These are phyloP conservation scores for Phallusia fumigata DNA, from an alignment of 23 tunicate genomes.

Conservation along the genomic window DNA sequence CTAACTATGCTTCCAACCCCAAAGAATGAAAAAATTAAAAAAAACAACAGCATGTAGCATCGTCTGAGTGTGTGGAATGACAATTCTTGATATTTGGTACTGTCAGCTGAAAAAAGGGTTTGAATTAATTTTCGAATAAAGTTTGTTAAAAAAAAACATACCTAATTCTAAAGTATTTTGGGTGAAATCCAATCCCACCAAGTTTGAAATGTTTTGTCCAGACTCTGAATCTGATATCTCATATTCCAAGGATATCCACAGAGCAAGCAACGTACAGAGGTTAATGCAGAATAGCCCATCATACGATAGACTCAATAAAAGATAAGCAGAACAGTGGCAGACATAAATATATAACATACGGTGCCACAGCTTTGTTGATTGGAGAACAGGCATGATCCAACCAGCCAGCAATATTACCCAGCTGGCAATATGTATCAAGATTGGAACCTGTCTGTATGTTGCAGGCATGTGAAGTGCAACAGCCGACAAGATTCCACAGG, in stretches of 20 bases:
- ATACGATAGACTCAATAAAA: constrained; percentile 76
- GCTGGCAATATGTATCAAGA: constrained; percentile 49
- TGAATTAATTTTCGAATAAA: background rate
- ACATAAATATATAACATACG: constrained; percentile 42
- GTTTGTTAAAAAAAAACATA: background rate
- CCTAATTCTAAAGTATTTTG: constrained; percentile 24
- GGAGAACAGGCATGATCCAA: constrained; percentile 58
- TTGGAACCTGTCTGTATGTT: constrained; percentile 30
- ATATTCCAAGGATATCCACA: constrained; percentile 45
- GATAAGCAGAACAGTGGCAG: constrained; percentile 61
- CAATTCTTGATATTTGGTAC: background rate
- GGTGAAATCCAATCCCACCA: constrained; percentile 34
- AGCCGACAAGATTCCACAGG: constrained; percentile 32
- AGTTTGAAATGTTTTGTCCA: background rate
- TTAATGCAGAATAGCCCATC: constrained; percentile 79
- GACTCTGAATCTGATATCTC: constrained; percentile 12
- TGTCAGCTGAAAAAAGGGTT: background rate
- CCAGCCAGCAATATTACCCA: constrained; percentile 50
- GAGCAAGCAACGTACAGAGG: constrained; percentile 43
- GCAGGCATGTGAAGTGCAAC: constrained; percentile 31
- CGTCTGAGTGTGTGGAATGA: constrained; percentile 50
- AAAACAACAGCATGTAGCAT: constrained; percentile 63
- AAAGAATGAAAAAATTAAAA: constrained; percentile 80
- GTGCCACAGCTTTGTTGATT: constrained; percentile 43
- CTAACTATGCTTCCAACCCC: constrained; percentile 97